Evolutionary conservation across 2,113 vertebrate species (phyloP), one percentile per base, ranked within the genome.

Genomic region (Mastomys natalensis): DNA sequence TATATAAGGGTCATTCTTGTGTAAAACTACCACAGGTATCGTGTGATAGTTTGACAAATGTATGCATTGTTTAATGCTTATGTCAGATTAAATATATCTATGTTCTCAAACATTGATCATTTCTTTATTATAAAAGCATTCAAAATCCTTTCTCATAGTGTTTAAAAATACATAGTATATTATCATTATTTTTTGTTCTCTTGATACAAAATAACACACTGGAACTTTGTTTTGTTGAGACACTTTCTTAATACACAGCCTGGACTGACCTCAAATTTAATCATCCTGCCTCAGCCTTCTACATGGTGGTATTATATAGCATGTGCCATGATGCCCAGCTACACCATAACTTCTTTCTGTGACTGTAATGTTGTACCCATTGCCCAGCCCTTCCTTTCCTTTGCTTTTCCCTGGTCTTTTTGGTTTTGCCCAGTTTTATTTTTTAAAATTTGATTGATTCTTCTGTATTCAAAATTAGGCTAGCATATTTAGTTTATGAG

Each of bases 401-500:
- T 93, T 21, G 6, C 22, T 60, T 31, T 22, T n/a, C 31, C 31
- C 3, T 55, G 11, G 17, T 78, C 7, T 55, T 68, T 87, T 87
- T 73, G 12, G 5, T 45, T 84, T 48, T 51, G 22, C 55, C 13
- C 66, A 58, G 15, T 40, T 80, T 90, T 62, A 11, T 76, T 78
- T 74, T 73, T 19, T 55, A 94, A 92, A 76, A 70, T 82, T 26
- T 84, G 48, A 58, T 16, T 87, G 29, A 55, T 81, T 21, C 15
- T 95, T 45, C 26, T 11, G 45, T 92, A 31, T 55, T 22, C 51
- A 89, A 45, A 88, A 89, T 92, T 82, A 72, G 9, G 70, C 84
- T 84, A 85, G 89, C 91, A 53, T 62, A 53, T 62, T 82, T 80
- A 90, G n/a, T 94, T 94, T 40, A 81, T 82, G 60, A 90, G 58